Evolutionary conservation across 2,797 vertebrate species (phyloP).

Genomic region (Eremophila alpestris): DNA sequence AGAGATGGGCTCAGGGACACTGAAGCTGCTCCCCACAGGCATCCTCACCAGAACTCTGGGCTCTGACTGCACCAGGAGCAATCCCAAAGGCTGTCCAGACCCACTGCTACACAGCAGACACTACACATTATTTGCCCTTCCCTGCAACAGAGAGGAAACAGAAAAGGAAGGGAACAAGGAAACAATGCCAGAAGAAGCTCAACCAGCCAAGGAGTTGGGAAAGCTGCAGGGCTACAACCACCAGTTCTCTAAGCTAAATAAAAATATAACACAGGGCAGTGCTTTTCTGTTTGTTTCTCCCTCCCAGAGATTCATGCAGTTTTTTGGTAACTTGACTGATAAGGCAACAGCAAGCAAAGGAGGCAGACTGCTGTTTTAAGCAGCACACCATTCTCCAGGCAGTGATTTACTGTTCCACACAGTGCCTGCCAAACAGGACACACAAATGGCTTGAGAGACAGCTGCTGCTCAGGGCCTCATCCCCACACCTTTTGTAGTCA

Average conservation of each 20-base stretch:
- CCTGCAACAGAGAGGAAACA: neutral
- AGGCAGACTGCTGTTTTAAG: neutral
- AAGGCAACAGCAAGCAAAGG: neutral
- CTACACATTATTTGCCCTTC: neutral
- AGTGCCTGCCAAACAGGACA: neutral
- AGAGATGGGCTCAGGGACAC: neutral
- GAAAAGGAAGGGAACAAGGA: neutral
- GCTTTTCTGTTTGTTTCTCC: neutral
- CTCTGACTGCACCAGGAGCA: neutral
- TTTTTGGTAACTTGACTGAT: neutral
- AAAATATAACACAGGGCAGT: neutral
- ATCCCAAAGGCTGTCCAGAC: neutral
- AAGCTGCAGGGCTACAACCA: neutral
- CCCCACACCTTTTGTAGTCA: neutral
- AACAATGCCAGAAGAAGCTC: neutral
- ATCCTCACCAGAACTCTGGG: neutral
- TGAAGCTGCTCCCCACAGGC: neutral
- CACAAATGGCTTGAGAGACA: neutral
- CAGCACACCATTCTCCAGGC: neutral
- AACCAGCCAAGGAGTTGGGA: neutral
- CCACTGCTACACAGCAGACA: neutral
- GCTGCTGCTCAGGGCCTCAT: neutral
- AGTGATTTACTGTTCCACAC: neutral
- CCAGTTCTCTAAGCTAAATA: neutral
- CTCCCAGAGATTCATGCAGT: neutral